A percentile compares a stretch with the other conserved stretches of the same genome.
These are phyloP conservation scores for Drosophila sp. DNA, from an alignment of 1,140 invertebrate species.

Conservation along the genomic window DNA sequence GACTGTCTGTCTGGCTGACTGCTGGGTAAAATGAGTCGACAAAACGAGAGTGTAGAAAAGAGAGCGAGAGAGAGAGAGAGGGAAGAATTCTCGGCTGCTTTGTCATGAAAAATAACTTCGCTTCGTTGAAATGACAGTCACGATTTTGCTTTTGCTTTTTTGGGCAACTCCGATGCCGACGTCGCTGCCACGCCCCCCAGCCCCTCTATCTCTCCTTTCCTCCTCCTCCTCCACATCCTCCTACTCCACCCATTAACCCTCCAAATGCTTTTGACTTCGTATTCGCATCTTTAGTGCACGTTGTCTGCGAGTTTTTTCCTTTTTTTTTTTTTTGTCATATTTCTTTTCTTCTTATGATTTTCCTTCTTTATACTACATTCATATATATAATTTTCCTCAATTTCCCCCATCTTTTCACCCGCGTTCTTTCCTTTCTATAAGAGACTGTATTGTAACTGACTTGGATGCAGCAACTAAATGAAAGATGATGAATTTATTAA, in stretches of 20 bases:
- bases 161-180: slow-evolving; percentile 38
- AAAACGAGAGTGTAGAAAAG: not conserved
- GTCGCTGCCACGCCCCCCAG: slow-evolving; percentile 31
- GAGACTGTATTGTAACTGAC: slow-evolving; percentile 52
- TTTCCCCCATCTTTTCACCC: too few species aligned
- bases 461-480: slow-evolving; percentile 66
- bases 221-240: too few species aligned
- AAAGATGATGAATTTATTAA: slow-evolving; percentile 82
- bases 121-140: slow-evolving; percentile 83
- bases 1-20: not conserved
- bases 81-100: slow-evolving; percentile 64
- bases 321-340: slow-evolving; percentile 35
- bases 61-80: slow-evolving; percentile 1
- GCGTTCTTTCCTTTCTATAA: not conserved
- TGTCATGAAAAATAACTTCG: slow-evolving; percentile 82
- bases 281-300: slow-evolving; percentile 42
- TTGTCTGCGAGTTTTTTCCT: slow-evolving; percentile 32
- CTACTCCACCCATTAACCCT: too few species aligned
- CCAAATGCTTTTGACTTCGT: slow-evolving; percentile 20
- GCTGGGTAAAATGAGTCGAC: slow-evolving; percentile 34
- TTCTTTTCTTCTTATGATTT: slow-evolving; percentile 25
- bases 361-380: slow-evolving; percentile 30
- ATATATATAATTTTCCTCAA: slow-evolving; percentile 55
- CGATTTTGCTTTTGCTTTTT: slow-evolving; percentile 68
- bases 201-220: not conserved